phyloP scores from a whole-genome alignment of 2,113 vertebrate species.

The Bubo blakistoni region DNA sequence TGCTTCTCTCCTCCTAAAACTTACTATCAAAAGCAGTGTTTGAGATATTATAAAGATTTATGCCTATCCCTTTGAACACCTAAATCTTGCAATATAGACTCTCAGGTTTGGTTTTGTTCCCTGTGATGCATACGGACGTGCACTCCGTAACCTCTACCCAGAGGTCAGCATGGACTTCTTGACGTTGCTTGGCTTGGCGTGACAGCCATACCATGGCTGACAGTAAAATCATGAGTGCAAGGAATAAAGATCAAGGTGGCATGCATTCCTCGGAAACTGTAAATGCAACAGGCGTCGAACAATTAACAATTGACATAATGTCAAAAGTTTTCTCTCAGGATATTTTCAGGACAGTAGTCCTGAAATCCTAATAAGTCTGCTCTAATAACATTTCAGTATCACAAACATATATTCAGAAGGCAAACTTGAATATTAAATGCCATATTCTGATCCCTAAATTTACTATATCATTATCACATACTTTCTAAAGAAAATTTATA shows the following conservation, averaged over 20 bases:
- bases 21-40: neutral
- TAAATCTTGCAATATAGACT: rapidly evolving
- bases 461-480: neutral
- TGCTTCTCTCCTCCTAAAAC: neutral
- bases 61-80: neutral
- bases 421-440: neutral
- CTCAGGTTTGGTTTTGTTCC: neutral
- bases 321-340: rapidly evolving
- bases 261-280: neutral
- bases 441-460: neutral
- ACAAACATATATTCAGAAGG: neutral
- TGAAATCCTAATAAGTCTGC: neutral
- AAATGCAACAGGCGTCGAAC: neutral
- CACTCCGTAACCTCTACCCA: rapidly evolving
- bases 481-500: neutral
- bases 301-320: neutral
- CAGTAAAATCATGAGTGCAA: rapidly evolving
- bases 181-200: neutral
- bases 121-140: rapidly evolving
- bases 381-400: neutral
- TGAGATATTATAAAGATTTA: neutral
- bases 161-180: rapidly evolving
- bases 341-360: neutral
- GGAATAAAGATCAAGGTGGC: neutral
- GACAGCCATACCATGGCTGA: rapidly evolving